Evolutionary conservation across 2,797 vertebrate species (phyloP).

Genomic region (Esox masquinongy): DNA sequence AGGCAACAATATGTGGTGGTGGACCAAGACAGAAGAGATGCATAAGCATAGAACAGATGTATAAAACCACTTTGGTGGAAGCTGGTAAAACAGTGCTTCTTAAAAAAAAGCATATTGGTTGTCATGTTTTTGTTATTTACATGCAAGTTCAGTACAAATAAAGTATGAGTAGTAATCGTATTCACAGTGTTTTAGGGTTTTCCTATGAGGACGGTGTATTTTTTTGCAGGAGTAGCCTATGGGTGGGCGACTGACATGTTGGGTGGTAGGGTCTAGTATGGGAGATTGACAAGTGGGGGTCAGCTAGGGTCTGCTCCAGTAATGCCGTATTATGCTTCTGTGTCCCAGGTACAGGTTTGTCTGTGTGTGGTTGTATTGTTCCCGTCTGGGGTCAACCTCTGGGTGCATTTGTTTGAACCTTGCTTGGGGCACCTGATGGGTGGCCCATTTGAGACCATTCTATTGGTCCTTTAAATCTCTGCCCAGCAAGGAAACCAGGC

Average conservation of each 20-base stretch:
- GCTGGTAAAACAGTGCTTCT: conserved; percentile 41
- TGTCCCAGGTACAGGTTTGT: conserved; percentile 78
- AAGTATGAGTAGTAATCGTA: conserved; percentile 40
- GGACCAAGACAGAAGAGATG: conserved; percentile 1
- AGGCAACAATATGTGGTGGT: conserved; percentile 56
- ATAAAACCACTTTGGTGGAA: conserved; percentile 56
- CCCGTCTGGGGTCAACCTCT: conserved; percentile 66
- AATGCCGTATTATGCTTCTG: conserved; percentile 74
- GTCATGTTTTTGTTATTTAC: conserved; percentile 61
- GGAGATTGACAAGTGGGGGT: not conserved
- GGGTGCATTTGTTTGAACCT: not conserved
- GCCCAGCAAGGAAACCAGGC: not conserved
- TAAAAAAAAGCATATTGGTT: conserved; percentile 40
- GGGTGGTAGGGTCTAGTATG: conserved; percentile 40
- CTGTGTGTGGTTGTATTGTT: conserved; percentile 80
- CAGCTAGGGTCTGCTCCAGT: conserved; percentile 68
- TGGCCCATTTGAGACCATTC: not conserved
- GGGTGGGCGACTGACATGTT: too few species aligned
- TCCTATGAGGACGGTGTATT: conserved; percentile 68
- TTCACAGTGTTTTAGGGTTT: conserved; percentile 68
- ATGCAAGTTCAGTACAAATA: conserved; percentile 59
- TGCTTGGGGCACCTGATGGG: not conserved
- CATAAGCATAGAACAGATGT: conserved; percentile 43
- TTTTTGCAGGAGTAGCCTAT: conserved; percentile 44
- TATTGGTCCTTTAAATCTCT: not conserved